Percentiles rank a stretch among this genome's conserved stretches.
Evolutionary conservation across 1,140 invertebrate genomes (phyloP).

Genomic region (Sipha flava): DNA sequence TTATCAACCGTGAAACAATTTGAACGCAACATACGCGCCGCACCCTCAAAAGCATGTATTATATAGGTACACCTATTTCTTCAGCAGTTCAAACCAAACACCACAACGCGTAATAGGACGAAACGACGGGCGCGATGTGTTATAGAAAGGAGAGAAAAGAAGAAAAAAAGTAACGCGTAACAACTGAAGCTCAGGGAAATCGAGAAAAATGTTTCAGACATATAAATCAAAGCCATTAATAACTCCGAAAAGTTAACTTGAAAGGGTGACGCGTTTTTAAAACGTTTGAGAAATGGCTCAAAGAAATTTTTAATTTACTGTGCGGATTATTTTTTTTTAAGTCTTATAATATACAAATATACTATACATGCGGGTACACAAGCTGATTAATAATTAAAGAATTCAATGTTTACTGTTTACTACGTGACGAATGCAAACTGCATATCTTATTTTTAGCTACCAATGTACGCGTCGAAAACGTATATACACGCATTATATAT

Average conservation of each 20-base stretch:
- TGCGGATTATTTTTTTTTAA: no score
- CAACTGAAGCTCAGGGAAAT: background rate
- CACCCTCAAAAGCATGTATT: background rate
- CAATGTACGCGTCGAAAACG: background rate
- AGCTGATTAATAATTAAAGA: background rate
- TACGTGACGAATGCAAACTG: background rate
- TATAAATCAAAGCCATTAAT: background rate
- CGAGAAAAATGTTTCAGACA: background rate
- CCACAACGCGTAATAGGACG: no score
- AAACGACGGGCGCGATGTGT: no score
- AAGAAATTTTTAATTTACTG: background rate
- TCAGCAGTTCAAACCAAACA: no score
- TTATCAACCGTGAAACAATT: background rate
- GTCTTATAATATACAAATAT: no score
- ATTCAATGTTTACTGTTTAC: background rate
- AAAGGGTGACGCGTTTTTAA: background rate
- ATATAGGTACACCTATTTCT: no score
- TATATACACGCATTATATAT: no score
- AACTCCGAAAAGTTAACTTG: background rate
- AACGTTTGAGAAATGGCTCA: background rate
- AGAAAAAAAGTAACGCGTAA: background rate
- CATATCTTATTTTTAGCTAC: background rate
- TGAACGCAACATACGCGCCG: background rate
- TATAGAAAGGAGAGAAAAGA: background rate
- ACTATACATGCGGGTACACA: no score